Evolutionary conservation across 2,113 vertebrate genomes (phyloP).

Genomic region (Indicator indicator): DNA sequence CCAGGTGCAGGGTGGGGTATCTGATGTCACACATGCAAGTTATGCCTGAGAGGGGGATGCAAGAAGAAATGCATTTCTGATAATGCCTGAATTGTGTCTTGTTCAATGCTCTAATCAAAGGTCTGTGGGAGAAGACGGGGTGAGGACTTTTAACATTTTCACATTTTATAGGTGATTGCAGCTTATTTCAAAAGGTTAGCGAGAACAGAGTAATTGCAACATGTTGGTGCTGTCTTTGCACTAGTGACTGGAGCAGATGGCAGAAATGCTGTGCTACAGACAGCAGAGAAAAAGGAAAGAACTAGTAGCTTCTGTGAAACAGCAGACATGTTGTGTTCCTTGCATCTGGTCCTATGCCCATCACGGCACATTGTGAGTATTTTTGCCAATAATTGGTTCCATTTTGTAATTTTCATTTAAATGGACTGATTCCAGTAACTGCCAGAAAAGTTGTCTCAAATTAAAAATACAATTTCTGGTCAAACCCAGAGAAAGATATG

Average conservation of each 20-base stretch:
- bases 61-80: not conserved
- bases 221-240: not conserved
- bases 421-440: not conserved
- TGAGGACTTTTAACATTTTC: not conserved
- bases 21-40: not conserved
- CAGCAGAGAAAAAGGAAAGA: not conserved
- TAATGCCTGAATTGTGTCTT: not conserved
- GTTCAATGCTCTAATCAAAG: not conserved
- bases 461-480: not conserved
- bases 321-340: not conserved
- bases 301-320: not conserved
- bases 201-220: not conserved
- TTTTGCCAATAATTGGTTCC: not conserved
- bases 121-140: not conserved
- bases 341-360: not conserved
- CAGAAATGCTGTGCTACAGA: not conserved
- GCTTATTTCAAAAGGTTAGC: not conserved
- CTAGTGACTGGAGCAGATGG: slow-evolving; percentile 18
- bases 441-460: not conserved
- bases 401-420: not conserved
- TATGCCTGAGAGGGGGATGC: not conserved
- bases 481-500: not conserved
- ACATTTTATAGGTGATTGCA: not conserved
- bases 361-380: not conserved
- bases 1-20: not conserved